These are phyloP conservation scores for Callinectes sapidus DNA, from an alignment of 2,888 invertebrate genomes.

Conservation along the genomic window DNA sequence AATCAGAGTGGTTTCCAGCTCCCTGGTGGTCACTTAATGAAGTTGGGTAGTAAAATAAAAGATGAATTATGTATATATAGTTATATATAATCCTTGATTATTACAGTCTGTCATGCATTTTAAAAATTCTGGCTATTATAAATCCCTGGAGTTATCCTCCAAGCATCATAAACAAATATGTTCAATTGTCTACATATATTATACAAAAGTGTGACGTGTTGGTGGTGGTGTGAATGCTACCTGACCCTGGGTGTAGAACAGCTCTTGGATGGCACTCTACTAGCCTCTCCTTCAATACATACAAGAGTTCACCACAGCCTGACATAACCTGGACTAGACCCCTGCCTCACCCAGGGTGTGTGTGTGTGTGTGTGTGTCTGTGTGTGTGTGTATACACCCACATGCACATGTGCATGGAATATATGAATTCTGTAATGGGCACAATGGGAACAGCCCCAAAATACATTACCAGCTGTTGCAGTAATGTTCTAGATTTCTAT, in stretches of 20 bases:
- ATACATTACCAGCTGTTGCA: not conserved
- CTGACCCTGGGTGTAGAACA: not conserved
- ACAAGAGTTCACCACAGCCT: not conserved
- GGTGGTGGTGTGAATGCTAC: not conserved
- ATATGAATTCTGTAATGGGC: not conserved
- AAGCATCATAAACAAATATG: not conserved
- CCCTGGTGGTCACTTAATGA: not conserved
- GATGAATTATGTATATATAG: not conserved
- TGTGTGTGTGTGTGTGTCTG: slow-evolving; percentile 44
- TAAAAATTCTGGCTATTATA: slow-evolving; percentile 16
- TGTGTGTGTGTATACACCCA: slow-evolving; percentile 27
- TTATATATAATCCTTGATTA: slow-evolving; percentile 35
- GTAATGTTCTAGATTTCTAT: not conserved
- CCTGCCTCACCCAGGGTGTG: not conserved
- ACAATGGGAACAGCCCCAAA: slow-evolving; percentile 11
- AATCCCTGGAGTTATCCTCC: slow-evolving; percentile 7
- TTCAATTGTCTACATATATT: not conserved
- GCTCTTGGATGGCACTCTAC: slow-evolving; percentile 34
- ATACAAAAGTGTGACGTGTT: not conserved
- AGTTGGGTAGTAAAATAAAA: not conserved
- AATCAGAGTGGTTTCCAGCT: not conserved
- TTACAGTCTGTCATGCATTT: slow-evolving; percentile 30
- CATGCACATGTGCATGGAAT: slow-evolving; percentile 3
- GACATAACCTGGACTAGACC: not conserved
- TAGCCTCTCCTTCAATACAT: not conserved